phyloP scores from a whole-genome alignment of 2,113 vertebrate species.

The Octodon degus region DNA sequence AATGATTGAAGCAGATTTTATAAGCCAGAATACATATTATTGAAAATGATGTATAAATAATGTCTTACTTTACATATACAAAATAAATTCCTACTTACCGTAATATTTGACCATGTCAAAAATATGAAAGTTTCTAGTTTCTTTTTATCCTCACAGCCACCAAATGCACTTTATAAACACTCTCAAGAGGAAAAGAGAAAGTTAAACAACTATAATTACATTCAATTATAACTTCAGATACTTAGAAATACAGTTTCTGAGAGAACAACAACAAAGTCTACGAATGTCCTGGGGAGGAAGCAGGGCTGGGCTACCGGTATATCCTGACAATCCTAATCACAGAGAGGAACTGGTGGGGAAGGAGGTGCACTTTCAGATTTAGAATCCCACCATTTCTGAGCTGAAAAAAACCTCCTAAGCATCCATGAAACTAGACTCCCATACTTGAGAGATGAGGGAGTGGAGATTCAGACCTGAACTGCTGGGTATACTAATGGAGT shows the following conservation, averaged over 20 bases:
- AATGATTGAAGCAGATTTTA: conserved; percentile 35
- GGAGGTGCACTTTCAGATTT: not conserved
- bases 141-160: conserved; percentile 51
- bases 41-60: conserved; percentile 49
- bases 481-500: not conserved
- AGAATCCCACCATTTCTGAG: conserved; percentile 1
- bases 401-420: not conserved
- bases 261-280: conserved; percentile 64
- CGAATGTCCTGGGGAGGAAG: conserved; percentile 42
- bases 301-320: not conserved
- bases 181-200: conserved; percentile 68
- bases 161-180: conserved; percentile 73
- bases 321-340: conserved; percentile 37
- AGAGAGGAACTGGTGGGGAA: conserved; percentile 10
- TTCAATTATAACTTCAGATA: conserved; percentile 68
- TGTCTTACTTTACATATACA: conserved; percentile 41
- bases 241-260: conserved; percentile 62
- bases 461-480: not conserved
- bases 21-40: not conserved
- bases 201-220: conserved; percentile 72
- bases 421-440: not conserved
- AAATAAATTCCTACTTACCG: conserved; percentile 65
- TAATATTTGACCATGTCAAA: conserved; percentile 53
- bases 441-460: not conserved
- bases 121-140: conserved; percentile 62